Conservation (phyloP, 1,140 invertebrate species). For the Apis cerana region DNA sequence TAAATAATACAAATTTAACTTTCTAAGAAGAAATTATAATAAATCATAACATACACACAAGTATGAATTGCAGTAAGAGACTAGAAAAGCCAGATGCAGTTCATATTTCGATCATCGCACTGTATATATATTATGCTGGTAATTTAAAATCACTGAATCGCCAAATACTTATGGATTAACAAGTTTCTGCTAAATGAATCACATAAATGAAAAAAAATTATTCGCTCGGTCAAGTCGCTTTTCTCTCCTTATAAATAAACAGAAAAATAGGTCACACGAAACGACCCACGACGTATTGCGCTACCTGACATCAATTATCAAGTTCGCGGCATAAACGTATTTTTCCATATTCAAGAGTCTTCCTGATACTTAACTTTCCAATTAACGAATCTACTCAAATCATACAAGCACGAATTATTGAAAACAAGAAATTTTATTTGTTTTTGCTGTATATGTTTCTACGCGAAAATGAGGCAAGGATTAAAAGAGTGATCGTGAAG, state of each 20-base stretch:
- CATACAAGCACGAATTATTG: conserved; percentile 13
- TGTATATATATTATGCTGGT: too few species aligned
- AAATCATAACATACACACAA: too few species aligned
- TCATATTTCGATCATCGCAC: too few species aligned
- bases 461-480: not conserved
- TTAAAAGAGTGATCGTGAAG: not conserved
- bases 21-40: too few species aligned
- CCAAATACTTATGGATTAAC: not conserved
- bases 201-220: conserved; percentile 15
- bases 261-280: conserved; percentile 17
- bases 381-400: conserved; percentile 66
- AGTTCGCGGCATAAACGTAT: not conserved
- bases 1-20: too few species aligned
- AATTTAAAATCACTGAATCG: not conserved
- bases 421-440: not conserved
- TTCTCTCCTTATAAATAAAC: not conserved
- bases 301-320: conserved; percentile 34
- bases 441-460: not conserved
- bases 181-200: not conserved
- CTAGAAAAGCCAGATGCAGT: too few species aligned
- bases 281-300: conserved; percentile 14
- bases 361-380: conserved; percentile 69
- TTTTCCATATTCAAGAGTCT: conserved; percentile 49
- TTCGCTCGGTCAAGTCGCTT: not conserved
- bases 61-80: too few species aligned